A percentile compares a stretch with the other conserved stretches of the same genome.
Evolutionary conservation across 2,888 invertebrate species (phyloP).

Genomic region (Scrobipalpa costella): DNA sequence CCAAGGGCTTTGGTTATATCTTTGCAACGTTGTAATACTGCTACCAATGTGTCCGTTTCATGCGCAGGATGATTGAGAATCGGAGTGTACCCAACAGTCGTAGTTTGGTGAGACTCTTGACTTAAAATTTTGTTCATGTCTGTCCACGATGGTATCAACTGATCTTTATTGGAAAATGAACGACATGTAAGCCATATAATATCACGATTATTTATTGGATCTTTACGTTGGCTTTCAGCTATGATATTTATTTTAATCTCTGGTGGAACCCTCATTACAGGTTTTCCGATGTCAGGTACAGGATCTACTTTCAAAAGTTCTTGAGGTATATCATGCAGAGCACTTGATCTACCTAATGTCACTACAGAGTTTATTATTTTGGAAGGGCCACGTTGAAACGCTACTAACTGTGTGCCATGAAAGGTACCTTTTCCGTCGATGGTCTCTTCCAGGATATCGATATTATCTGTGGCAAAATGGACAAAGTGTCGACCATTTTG

Average conservation of each 20-base stretch:
- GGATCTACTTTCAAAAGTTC: not conserved
- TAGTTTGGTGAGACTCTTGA: not conserved
- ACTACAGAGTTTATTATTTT: not conserved
- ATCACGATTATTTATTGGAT: not conserved
- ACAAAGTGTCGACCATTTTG: no score
- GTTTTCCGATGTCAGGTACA: not conserved
- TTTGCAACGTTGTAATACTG: not conserved
- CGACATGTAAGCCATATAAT: not conserved
- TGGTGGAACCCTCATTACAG: no score
- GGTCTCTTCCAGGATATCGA: no score
- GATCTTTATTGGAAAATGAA: not conserved
- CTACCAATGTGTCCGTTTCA: not conserved
- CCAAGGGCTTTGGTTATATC: not conserved
- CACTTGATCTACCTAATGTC: not conserved
- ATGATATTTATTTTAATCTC: no score
- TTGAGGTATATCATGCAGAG: not conserved
- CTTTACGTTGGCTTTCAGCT: not conserved
- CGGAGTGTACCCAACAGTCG: conserved; percentile 2
- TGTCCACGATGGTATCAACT: not conserved
- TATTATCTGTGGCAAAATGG: no score
- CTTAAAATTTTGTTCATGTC: not conserved
- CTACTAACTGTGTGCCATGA: not conserved
- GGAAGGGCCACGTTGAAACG: not conserved
- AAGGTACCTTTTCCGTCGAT: not conserved
- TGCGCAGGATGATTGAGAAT: not conserved